Conservation (phyloP, 1,140 invertebrate genomes). For the Brachionus asplanchnoidis region DNA sequence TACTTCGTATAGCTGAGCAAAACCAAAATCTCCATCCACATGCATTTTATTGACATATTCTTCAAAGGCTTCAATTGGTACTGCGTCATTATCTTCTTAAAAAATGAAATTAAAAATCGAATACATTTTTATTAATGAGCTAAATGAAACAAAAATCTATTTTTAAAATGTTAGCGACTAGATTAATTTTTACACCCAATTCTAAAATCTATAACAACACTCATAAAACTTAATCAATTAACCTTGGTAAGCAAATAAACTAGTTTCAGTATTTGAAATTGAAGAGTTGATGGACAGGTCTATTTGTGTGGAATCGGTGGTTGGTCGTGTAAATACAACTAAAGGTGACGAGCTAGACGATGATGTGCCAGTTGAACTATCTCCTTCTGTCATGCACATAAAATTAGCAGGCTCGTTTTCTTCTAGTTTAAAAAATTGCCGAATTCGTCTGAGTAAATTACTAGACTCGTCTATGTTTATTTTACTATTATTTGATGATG, state of each 20-base stretch:
- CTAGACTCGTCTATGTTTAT: slow-evolving; percentile 31
- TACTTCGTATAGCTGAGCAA: slow-evolving; percentile 41
- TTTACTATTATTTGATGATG: slow-evolving; percentile 31
- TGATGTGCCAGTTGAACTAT: background rate
- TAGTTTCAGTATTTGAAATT: background rate
- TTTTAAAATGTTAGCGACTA: background rate
- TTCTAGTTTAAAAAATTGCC: slow-evolving; percentile 8
- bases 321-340: background rate
- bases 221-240: slow-evolving; percentile 1
- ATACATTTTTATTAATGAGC: background rate
- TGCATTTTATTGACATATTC: slow-evolving; percentile 38
- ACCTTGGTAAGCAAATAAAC: slow-evolving; percentile 25
- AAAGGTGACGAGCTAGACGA: slow-evolving; percentile 1
- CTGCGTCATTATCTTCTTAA: slow-evolving; percentile 31
- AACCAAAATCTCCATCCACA: slow-evolving; percentile 35
- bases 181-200: background rate
- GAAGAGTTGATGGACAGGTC: background rate
- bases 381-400: background rate
- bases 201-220: slow-evolving; percentile 10
- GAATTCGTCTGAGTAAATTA: background rate
- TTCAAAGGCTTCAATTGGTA: slow-evolving; percentile 13
- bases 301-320: background rate
- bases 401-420: background rate
- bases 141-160: background rate
- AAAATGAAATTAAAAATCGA: background rate